These are phyloP conservation scores for Tenthredo scrophulariae DNA, from an alignment of 2,888 invertebrate genomes.

Conservation along the genomic window DNA sequence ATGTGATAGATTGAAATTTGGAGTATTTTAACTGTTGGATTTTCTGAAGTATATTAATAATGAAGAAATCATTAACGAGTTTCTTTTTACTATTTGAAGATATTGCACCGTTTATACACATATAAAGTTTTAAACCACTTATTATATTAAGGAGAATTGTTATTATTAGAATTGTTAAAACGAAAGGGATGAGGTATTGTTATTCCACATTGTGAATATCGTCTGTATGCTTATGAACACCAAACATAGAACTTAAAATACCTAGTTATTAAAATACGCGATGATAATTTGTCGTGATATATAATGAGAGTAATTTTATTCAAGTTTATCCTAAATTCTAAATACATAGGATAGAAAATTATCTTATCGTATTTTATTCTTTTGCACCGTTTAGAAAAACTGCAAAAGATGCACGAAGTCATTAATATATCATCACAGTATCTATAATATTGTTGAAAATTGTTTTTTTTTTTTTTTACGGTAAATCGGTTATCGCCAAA, in stretches of 20 bases:
- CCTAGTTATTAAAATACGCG: background rate
- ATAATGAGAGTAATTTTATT: background rate
- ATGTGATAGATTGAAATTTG: background rate
- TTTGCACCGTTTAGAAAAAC: background rate
- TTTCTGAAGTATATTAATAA: constrained; percentile 10
- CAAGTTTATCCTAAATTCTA: background rate
- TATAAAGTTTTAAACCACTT: constrained; percentile 8
- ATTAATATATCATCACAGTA: background rate
- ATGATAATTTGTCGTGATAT: background rate
- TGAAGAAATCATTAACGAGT: background rate
- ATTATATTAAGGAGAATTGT: background rate
- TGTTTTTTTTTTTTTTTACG: background rate
- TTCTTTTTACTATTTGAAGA: constrained; percentile 33
- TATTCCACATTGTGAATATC: constrained; percentile 34
- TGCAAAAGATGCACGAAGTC: background rate
- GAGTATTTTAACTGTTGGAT: constrained; percentile 25
- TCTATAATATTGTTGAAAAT: constrained; percentile 16
- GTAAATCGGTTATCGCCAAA: background rate
- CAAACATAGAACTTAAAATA: constrained; percentile 35
- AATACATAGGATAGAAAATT: background rate
- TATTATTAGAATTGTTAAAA: constrained; percentile 23
- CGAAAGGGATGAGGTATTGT: background rate
- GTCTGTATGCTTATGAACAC: constrained; percentile 45
- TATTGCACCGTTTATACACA: constrained; percentile 32
- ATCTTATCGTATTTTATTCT: background rate